A percentile compares a stretch with the other conserved stretches of the same genome.
Evolutionary conservation across 2,888 invertebrate genomes (phyloP).

Genomic region (Apotomis capreana): DNA sequence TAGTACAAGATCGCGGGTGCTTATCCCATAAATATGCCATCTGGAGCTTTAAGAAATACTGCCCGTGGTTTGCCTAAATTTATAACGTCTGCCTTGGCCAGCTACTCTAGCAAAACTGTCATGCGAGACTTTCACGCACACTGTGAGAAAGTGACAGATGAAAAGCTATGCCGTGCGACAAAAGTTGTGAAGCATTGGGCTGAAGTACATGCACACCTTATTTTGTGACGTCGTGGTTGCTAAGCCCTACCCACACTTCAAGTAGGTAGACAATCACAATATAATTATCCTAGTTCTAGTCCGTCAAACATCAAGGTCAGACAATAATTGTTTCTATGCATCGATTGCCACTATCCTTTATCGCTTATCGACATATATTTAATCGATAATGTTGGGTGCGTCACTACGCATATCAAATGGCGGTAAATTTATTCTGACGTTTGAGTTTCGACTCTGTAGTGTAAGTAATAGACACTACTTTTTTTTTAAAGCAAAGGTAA

Average conservation of each 20-base stretch:
- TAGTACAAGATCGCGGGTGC: no score
- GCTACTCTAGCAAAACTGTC: no score
- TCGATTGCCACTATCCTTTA: slow-evolving; percentile 34
- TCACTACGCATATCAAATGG: slow-evolving; percentile 16
- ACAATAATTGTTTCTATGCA: slow-evolving; percentile 38
- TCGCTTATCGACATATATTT: slow-evolving; percentile 36
- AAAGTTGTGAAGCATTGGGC: no score
- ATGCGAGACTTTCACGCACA: no score
- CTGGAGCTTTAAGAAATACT: no score
- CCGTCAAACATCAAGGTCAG: slow-evolving; percentile 36
- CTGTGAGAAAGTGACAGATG: no score
- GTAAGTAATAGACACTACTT: slow-evolving; percentile 12
- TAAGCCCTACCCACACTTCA: slow-evolving; percentile 22
- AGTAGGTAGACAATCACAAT: slow-evolving; percentile 11
- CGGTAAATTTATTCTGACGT: slow-evolving; percentile 9
- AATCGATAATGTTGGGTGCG: slow-evolving; percentile 41
- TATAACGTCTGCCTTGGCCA: no score
- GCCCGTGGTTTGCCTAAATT: no score
- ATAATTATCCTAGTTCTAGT: slow-evolving; percentile 32
- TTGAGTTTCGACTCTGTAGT: slow-evolving; percentile 31
- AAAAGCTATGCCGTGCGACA: no score
- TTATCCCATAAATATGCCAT: no score
- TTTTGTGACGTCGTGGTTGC: neutral
- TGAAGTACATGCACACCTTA: neutral
- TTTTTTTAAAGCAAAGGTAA: slow-evolving; percentile 47